Evolutionary conservation across 2,797 vertebrate species (phyloP).

Genomic region (Poeciliopsis gracilis): DNA sequence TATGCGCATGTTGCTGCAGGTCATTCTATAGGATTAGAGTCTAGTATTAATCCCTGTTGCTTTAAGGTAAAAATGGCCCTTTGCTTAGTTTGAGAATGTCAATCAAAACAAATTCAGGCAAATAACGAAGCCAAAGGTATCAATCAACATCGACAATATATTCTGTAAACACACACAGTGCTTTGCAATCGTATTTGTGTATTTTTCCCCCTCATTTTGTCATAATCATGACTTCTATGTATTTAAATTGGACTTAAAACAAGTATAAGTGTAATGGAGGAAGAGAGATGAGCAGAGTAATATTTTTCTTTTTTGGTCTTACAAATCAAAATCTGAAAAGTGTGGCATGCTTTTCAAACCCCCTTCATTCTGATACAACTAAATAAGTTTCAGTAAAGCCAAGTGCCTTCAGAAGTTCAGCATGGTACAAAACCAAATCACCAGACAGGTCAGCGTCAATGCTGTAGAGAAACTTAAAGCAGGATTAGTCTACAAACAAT

Average conservation of each 20-base stretch:
- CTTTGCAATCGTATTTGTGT: not conserved
- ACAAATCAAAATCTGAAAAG: not conserved
- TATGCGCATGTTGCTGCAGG: constrained; percentile 69
- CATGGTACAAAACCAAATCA: no score
- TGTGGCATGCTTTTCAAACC: not conserved
- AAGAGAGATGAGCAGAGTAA: not conserved
- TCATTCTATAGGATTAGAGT: constrained; percentile 72
- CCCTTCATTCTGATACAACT: not conserved
- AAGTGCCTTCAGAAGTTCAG: not conserved
- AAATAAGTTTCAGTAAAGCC: not conserved
- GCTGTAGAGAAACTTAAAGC: not conserved
- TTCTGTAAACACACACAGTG: not conserved
- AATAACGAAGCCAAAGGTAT: constrained; percentile 48
- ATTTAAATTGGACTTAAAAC: not conserved
- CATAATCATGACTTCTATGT: not conserved
- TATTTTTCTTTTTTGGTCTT: not conserved
- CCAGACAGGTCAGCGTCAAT: not conserved
- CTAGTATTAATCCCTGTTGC: constrained; percentile 57
- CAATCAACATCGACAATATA: constrained; percentile 20
- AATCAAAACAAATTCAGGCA: constrained; percentile 49
- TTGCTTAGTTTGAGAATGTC: constrained; percentile 48
- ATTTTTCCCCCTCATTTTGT: not conserved
- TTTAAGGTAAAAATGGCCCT: constrained; percentile 63
- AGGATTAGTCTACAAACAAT: not conserved
- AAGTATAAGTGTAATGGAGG: not conserved